phyloP scores from a whole-genome alignment of 2,797 vertebrate species.

The Trichosurus vulpecula region DNA sequence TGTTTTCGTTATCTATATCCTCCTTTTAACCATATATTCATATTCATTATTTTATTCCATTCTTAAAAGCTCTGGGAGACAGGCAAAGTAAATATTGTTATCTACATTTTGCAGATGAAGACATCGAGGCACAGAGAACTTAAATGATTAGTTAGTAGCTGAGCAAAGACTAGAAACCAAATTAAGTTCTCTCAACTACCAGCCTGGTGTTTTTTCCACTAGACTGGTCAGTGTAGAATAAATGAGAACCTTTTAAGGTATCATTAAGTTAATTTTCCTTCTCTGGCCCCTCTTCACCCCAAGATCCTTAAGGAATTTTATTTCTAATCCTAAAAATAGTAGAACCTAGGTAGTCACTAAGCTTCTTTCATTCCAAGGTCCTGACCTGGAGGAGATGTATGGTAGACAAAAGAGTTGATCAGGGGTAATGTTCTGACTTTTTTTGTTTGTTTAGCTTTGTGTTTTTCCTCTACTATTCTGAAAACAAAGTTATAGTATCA shows the following conservation, averaged over 20 bases:
- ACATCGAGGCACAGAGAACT: not conserved
- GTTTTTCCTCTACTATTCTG: not conserved
- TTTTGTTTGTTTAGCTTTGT: not conserved
- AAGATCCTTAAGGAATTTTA: not conserved
- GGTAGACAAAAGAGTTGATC: not conserved
- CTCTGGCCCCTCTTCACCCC: not conserved
- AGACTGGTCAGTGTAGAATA: not conserved
- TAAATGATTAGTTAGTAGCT: not conserved
- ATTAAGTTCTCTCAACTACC: not conserved
- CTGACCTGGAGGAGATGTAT: not conserved
- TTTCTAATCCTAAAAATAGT: not conserved
- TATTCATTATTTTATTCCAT: not conserved
- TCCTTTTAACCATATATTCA: not conserved
- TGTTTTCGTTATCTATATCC: not conserved
- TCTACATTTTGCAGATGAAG: slow-evolving; percentile 6
- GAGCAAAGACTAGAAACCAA: not conserved
- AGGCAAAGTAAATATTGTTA: not conserved
- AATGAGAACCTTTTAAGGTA: not conserved
- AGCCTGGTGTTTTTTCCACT: not conserved
- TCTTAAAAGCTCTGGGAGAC: not conserved
- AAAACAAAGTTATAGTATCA: slow-evolving; percentile 11
- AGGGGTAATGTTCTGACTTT: not conserved
- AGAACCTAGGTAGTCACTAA: not conserved
- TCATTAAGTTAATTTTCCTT: not conserved
- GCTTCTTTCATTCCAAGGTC: slow-evolving; percentile 1